phyloP scores from a whole-genome alignment of 30 jellyfish, hydroid and myxozoan genomes.

The Hydractinia echinata region DNA sequence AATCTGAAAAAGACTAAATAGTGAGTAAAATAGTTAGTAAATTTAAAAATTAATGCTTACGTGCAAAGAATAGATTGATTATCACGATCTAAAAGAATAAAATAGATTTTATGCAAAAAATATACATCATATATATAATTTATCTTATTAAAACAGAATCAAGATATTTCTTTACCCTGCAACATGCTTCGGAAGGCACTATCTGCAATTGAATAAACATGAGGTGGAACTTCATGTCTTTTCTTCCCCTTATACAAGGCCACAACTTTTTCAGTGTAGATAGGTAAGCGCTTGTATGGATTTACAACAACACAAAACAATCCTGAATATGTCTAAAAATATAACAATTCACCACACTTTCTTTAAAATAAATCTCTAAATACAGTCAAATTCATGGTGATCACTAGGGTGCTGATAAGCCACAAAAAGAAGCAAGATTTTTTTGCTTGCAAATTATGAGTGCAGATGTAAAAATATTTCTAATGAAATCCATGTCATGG shows the following conservation, averaged over 20 bases:
- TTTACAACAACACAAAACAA: constrained; percentile 98
- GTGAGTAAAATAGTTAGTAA: too few species aligned
- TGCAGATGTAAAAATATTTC: too few species aligned
- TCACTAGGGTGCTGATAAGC: too few species aligned
- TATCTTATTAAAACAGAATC: too few species aligned
- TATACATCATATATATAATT: too few species aligned
- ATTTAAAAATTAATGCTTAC: constrained; percentile 46
- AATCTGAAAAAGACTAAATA: not conserved
- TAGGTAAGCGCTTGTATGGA: constrained; percentile 98
- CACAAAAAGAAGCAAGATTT: too few species aligned
- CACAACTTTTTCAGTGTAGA: constrained; percentile 94
- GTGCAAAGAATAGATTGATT: constrained; percentile 99
- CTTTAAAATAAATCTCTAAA: too few species aligned
- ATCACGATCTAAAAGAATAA: constrained; percentile 70
- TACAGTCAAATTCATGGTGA: too few species aligned
- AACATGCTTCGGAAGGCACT: constrained; percentile 91
- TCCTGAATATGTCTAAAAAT: constrained; percentile 93
- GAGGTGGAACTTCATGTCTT: constrained; percentile 99
- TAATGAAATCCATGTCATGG: too few species aligned
- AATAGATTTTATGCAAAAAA: not conserved
- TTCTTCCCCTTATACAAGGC: constrained; percentile 86
- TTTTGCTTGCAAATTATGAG: too few species aligned
- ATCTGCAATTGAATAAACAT: constrained; percentile 98
- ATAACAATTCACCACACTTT: not conserved
- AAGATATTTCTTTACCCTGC: constrained; percentile 50